A percentile compares a stretch with the other conserved stretches of the same genome.
These are phyloP conservation scores for Mycetomoellerius zeteki DNA, from an alignment of 1,140 invertebrate species.

Conservation along the genomic window DNA sequence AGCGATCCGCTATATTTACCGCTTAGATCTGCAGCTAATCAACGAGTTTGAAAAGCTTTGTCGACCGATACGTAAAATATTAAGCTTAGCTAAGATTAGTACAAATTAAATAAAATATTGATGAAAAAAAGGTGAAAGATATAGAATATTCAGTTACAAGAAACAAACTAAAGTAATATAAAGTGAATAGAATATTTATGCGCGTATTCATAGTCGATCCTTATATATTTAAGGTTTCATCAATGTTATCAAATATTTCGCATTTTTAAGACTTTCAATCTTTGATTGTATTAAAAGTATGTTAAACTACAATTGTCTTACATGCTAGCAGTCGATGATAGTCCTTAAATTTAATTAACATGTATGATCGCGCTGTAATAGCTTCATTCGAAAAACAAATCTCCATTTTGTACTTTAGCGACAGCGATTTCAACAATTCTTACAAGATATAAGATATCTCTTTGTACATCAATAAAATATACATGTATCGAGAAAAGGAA, in stretches of 20 bases:
- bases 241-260: background rate
- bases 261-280: background rate
- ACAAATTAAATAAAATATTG: too few species aligned
- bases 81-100: too few species aligned
- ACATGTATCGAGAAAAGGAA: background rate
- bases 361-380: background rate
- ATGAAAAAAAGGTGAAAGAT: too few species aligned
- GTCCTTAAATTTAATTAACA: background rate
- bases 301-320: slow-evolving; percentile 34
- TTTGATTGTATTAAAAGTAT: slow-evolving; percentile 49
- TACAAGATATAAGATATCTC: background rate
- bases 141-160: too few species aligned
- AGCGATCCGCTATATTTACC: too few species aligned
- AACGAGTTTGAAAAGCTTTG: too few species aligned
- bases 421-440: slow-evolving; percentile 29
- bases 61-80: too few species aligned
- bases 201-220: too few species aligned
- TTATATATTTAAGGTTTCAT: too few species aligned
- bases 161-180: too few species aligned
- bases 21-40: too few species aligned
- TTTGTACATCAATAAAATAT: background rate
- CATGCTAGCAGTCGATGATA: background rate
- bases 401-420: slow-evolving; percentile 36
- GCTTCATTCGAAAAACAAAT: background rate
- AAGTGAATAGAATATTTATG: too few species aligned